A percentile compares a stretch with the other conserved stretches of the same genome.
phyloP scores from a whole-genome alignment of 2,797 vertebrate species.

The Phylloscopus collybita region DNA sequence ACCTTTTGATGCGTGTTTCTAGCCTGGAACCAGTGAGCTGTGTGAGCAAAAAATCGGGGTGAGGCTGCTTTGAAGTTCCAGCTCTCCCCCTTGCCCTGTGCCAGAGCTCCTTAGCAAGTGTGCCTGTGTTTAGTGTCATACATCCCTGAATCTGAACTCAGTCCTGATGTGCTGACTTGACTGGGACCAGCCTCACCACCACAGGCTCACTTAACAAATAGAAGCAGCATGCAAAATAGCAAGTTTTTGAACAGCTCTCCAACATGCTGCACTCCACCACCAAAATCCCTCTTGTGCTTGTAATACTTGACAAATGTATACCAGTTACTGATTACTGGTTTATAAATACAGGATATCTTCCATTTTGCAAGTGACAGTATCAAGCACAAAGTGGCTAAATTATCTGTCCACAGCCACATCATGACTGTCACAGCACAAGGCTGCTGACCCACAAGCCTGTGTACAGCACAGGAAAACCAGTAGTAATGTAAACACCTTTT shows the following conservation, averaged over 20 bases:
- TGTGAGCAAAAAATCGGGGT: not conserved
- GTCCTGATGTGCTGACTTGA: not conserved
- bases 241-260: not conserved
- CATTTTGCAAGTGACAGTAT: not conserved
- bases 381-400: not conserved
- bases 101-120: not conserved
- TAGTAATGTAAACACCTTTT: not conserved
- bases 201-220: not conserved
- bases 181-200: not conserved
- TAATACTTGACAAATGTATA: not conserved
- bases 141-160: not conserved
- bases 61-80: not conserved
- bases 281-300: not conserved
- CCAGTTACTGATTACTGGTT: not conserved
- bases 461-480: not conserved
- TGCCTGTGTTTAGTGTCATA: too few species aligned
- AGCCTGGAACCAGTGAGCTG: not conserved
- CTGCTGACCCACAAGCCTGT: not conserved
- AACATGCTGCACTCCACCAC: not conserved
- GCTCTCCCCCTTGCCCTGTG: not conserved
- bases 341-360: not conserved
- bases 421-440: not conserved
- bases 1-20: not conserved
- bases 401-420: not conserved
- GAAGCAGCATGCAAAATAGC: accelerated